A percentile compares a stretch with the other conserved stretches of the same genome.
Conservation (phyloP, 1,140 invertebrate genomes). For the Sipha flava region DNA sequence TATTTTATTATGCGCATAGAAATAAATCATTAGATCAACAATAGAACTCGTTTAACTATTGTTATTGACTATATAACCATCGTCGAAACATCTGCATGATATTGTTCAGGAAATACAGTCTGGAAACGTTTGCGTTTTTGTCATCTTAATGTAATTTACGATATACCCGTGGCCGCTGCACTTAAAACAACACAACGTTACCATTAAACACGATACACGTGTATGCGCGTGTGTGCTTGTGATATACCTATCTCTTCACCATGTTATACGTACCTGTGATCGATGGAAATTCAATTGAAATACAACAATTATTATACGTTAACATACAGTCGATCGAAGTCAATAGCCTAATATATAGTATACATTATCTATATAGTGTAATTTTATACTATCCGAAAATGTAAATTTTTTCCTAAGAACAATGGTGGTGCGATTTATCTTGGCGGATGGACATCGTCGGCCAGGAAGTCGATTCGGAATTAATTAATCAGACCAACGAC, state of each 20-base stretch:
- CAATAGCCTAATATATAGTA: background rate
- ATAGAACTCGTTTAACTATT: background rate
- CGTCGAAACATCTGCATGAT: background rate
- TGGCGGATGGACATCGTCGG: conserved; percentile 25
- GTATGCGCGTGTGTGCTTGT: no score
- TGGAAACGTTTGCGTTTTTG: background rate
- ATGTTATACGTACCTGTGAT: no score
- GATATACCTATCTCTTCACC: no score
- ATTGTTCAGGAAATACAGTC: background rate
- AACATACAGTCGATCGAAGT: background rate
- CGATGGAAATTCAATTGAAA: no score
- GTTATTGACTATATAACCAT: background rate
- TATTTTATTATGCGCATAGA: no score
- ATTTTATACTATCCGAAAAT: conserved; percentile 2
- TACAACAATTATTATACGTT: no score
- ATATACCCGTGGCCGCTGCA: background rate
- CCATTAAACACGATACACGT: no score
- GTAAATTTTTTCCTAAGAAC: conserved; percentile 12
- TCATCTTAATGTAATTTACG: background rate
- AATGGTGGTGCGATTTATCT: conserved; percentile 27
- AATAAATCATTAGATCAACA: background rate
- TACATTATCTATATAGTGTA: background rate
- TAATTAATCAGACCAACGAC: conserved; percentile 29
- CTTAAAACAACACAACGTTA: background rate
- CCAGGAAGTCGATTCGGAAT: conserved; percentile 30